Conservation (phyloP, 1,140 invertebrate genomes). For the Geopemphigus sp. region DNA sequence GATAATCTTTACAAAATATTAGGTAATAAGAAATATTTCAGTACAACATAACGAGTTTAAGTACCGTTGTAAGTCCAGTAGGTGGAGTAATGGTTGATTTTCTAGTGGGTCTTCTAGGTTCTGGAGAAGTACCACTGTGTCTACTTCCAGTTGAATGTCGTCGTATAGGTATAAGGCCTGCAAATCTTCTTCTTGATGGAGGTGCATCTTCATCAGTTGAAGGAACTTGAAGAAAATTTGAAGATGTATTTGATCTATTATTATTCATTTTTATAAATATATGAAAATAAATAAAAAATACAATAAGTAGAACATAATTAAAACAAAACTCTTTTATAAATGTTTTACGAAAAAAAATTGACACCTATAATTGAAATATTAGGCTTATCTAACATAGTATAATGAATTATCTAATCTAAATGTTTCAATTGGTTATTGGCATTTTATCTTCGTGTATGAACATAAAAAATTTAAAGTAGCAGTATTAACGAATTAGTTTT, state of each 20-base stretch:
- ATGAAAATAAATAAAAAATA: background rate
- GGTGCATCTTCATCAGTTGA: background rate
- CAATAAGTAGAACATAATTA: conserved; percentile 2
- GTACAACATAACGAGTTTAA: background rate
- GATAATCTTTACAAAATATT: background rate
- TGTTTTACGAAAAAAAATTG: conserved; percentile 12
- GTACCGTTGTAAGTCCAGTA: conserved; percentile 30
- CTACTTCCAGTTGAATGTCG: conserved; percentile 40
- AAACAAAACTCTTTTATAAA: conserved; percentile 27
- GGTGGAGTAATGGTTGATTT: conserved; percentile 42
- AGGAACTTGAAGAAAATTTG: conserved; percentile 35
- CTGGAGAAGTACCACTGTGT: conserved; percentile 4
- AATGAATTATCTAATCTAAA: conserved; percentile 35
- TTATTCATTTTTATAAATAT: conserved; percentile 17
- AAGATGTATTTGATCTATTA: background rate
- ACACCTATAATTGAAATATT: conserved; percentile 15
- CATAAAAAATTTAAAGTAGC: background rate
- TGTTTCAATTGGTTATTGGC: conserved; percentile 35
- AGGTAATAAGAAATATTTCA: background rate
- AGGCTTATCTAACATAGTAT: conserved; percentile 38
- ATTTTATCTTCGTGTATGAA: conserved; percentile 16
- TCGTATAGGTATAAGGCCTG: conserved; percentile 34
- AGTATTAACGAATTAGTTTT: conserved; percentile 26
- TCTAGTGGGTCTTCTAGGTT: conserved; percentile 35
- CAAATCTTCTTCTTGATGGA: conserved; percentile 33